Base-by-base conservation (phyloP, 2,113 vertebrate genomes). In the Oceanites oceanicus region DNA sequence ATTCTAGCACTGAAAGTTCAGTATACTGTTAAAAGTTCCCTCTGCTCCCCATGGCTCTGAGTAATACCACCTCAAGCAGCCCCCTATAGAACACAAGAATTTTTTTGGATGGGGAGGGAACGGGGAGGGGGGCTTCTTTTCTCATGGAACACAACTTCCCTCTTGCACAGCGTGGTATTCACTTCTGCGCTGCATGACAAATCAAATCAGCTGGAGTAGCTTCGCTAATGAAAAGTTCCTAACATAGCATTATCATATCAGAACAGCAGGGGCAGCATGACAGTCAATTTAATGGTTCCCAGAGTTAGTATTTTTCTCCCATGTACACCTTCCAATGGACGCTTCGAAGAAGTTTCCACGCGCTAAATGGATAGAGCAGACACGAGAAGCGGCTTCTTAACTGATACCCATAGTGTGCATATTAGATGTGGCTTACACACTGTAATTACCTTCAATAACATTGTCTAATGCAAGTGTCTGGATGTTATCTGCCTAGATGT, bases 391-490 rank as follows among this genome's bases (percentile, higher is more conserved):
- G 2, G 55, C 78, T 47, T 74, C 77, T 21, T 30, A 36, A 30
- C 42, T 2, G 7, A 38, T 16, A 75, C 2, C 59, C 53, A 3
- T 36, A 29, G 21, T 0, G 44, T 30, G 32, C 2, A 2, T n/a
- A 12, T 55, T 44, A 26, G 40, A 14, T 21, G 40, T 38, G 19
- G 11, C n/a, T 36, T 18, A 34, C 30, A 2, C 44, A 2, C 29
- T 32, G 32, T 61, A 34, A 21, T 58, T 68, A 34, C 44, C 79
- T 76, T 26, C 63, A 25, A 2, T 22, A 73, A 59, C 55, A 10
- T 9, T 8, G 26, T 27, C 25, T 49, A 52, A 53, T 17, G 17
- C 34, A 38, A 66, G 29, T 2, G 68, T 14, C 70, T 63, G 45
- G 16, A 36, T 52, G 89, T 50, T 34, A 62, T 36, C 63, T 40